Evolutionary conservation across 2,888 invertebrate genomes (phyloP).

Genomic region (Rhopalosiphum nymphaeae): DNA sequence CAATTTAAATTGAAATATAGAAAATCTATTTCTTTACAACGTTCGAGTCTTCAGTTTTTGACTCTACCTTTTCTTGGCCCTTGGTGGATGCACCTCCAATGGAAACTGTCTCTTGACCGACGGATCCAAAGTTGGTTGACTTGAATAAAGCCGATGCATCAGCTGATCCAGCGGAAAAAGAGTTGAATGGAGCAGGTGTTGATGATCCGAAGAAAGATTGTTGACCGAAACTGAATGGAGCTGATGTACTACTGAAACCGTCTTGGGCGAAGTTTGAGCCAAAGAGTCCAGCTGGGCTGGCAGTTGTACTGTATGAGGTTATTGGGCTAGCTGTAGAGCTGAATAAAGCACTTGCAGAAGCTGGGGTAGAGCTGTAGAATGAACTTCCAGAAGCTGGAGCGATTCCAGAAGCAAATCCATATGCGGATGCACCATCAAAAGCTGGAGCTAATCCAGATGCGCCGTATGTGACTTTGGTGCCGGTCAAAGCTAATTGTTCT

Average conservation of each 20-base stretch:
- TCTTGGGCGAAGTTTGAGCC: conserved; percentile 49
- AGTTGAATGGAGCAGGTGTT: conserved; percentile 48
- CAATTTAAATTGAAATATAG: background rate
- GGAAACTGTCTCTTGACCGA: conserved; percentile 23
- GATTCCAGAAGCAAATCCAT: background rate
- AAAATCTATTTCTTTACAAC: conserved; percentile 42
- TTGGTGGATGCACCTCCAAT: conserved; percentile 30
- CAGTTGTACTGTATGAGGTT: conserved; percentile 24
- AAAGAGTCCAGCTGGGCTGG: background rate
- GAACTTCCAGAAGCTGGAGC: background rate
- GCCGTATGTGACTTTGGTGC: conserved; percentile 14
- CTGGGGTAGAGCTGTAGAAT: background rate
- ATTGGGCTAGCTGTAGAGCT: conserved; percentile 43
- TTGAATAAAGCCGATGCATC: conserved; percentile 22
- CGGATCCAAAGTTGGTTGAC: background rate
- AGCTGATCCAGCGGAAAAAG: conserved; percentile 9
- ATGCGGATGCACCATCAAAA: background rate
- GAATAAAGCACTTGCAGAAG: background rate
- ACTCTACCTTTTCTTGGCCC: conserved; percentile 25
- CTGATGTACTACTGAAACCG: conserved; percentile 40
- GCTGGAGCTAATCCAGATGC: background rate
- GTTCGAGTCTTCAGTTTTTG: conserved; percentile 30
- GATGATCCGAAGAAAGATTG: conserved; percentile 53
- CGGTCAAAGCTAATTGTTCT: conserved; percentile 21
- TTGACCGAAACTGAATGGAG: conserved; percentile 19